These are phyloP conservation scores for Eupelmus urozonus DNA, from an alignment of 2,888 invertebrate genomes.

Conservation along the genomic window DNA sequence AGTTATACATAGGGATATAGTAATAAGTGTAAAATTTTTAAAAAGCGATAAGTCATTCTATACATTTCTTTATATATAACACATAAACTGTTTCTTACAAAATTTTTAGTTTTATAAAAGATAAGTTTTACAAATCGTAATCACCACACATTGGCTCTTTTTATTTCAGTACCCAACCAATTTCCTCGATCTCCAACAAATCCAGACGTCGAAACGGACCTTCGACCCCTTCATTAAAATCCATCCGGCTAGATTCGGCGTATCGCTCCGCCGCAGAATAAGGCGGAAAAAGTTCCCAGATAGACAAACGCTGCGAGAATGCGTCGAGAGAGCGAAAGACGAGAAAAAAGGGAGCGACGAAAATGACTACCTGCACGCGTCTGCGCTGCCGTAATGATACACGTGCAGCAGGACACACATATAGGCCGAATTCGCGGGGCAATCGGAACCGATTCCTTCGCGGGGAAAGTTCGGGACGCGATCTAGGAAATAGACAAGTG, in stretches of 20 bases:
- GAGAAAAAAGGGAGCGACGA: conserved; percentile 34
- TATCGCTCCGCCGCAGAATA: conserved; percentile 43
- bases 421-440: conserved; percentile 22
- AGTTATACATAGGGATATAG: too few relatives aligned
- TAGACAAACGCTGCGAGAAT: neutral
- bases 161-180: too few relatives aligned
- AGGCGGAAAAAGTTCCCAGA: conserved; percentile 35
- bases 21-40: too few relatives aligned
- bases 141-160: too few relatives aligned
- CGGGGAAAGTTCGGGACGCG: conserved; percentile 52
- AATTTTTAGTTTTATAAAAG: too few relatives aligned
- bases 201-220: neutral
- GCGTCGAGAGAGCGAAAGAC: neutral
- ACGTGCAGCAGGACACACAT: conserved; percentile 7
- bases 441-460: conserved; percentile 50
- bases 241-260: conserved; percentile 36
- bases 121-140: too few relatives aligned
- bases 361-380: conserved; percentile 54
- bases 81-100: too few relatives aligned
- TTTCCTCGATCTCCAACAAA: neutral
- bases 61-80: too few relatives aligned
- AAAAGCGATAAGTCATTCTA: too few relatives aligned
- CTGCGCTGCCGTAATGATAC: conserved; percentile 41
- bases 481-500: conserved; percentile 40
- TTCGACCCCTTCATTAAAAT: conserved; percentile 42